phyloP scores from a whole-genome alignment of 2,113 vertebrate genomes.

The Conger conger region DNA sequence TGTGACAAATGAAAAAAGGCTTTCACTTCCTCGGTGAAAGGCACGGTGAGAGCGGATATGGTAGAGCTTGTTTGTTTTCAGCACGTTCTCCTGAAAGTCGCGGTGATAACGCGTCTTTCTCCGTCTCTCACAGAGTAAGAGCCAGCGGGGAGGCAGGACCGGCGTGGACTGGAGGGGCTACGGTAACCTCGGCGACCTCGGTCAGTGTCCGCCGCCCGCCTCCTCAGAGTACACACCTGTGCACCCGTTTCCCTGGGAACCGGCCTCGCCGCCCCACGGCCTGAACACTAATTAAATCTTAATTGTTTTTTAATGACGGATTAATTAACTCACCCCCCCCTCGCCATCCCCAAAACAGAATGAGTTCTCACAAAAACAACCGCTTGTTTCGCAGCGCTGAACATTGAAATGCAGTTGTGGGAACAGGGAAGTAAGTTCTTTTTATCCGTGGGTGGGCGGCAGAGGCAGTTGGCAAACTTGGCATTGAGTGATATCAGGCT shows the following conservation, averaged over 20 bases:
- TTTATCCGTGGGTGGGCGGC: background rate
- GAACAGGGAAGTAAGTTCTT: background rate
- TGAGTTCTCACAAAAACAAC: background rate
- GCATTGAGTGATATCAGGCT: background rate
- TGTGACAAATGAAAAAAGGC: background rate
- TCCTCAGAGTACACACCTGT: background rate
- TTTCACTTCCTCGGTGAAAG: background rate
- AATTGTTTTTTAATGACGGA: conserved; percentile 14
- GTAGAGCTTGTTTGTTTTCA: background rate
- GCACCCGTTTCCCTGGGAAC: background rate
- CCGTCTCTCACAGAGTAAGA: conserved; percentile 77
- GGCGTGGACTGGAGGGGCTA: conserved; percentile 88
- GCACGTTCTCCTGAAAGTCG: background rate
- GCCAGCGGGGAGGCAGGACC: conserved; percentile 82
- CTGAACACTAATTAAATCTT: background rate
- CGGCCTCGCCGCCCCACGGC: background rate
- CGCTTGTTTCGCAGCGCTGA: background rate
- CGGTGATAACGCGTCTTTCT: background rate
- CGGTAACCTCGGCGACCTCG: conserved; percentile 91
- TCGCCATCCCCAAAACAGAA: background rate
- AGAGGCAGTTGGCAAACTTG: background rate
- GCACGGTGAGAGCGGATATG: background rate
- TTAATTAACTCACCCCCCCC: background rate
- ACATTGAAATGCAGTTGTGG: background rate
- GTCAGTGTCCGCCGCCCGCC: conserved; percentile 70